Percentiles rank a stretch among this genome's conserved stretches.
phyloP scores from a whole-genome alignment of 2,888 invertebrate species.

The Rhodophaea formosa region DNA sequence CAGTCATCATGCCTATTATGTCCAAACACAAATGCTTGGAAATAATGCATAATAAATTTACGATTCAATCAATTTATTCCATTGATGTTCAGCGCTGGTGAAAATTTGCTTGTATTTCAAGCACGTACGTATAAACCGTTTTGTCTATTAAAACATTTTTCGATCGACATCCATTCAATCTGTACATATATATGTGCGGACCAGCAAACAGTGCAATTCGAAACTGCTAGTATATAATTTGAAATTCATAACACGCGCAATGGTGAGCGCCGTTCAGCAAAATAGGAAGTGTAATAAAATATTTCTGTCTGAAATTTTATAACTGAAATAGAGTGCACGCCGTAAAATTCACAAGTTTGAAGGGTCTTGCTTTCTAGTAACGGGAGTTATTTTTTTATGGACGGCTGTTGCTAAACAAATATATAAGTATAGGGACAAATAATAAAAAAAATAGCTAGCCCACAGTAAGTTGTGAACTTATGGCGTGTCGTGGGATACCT shows the following conservation, averaged over 20 bases:
- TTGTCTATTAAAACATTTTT: constrained; percentile 18
- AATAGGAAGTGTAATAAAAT: constrained; percentile 68
- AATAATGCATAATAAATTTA: constrained; percentile 3
- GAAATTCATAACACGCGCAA: constrained; percentile 68
- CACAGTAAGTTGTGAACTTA: too few relatives aligned
- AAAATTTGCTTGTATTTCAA: constrained; percentile 7
- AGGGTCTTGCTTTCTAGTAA: neutral
- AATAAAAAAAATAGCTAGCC: too few relatives aligned
- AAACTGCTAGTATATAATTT: constrained; percentile 53
- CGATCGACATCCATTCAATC: constrained; percentile 16
- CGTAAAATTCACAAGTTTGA: constrained; percentile 46
- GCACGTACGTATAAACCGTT: constrained; percentile 14
- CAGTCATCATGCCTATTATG: too few relatives aligned
- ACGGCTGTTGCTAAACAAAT: too few relatives aligned
- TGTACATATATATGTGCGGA: constrained; percentile 16
- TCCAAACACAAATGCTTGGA: too few relatives aligned
- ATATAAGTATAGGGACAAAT: too few relatives aligned
- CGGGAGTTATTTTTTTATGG: neutral
- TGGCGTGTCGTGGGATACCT: too few relatives aligned
- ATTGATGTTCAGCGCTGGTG: neutral
- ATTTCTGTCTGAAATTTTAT: constrained; percentile 63
- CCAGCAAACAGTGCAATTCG: constrained; percentile 43
- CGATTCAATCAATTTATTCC: constrained; percentile 3
- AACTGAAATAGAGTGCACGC: constrained; percentile 64
- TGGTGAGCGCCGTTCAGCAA: constrained; percentile 64